These are phyloP conservation scores for Platysteira castanea DNA, from an alignment of 2,113 vertebrate species.

Conservation along the genomic window DNA sequence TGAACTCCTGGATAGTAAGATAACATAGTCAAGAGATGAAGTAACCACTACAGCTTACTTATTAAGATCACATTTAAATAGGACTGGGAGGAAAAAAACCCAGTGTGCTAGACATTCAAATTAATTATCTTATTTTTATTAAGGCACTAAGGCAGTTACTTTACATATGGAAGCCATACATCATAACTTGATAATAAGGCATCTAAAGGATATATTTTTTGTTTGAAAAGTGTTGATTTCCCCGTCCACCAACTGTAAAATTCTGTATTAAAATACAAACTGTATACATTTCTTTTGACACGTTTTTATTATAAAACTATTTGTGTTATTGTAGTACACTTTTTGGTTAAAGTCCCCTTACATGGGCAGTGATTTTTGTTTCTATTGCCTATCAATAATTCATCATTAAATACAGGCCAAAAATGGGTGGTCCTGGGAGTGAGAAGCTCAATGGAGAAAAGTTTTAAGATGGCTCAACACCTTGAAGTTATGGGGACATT, in stretches of 20 bases:
- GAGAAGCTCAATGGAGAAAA: neutral
- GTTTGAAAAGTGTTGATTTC: neutral
- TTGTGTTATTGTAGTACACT: neutral
- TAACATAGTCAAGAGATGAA: neutral
- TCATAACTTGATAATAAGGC: neutral
- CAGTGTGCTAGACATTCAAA: neutral
- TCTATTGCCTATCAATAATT: neutral
- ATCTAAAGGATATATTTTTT: neutral
- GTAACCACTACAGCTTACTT: neutral
- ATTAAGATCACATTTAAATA: neutral
- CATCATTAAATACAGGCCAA: neutral
- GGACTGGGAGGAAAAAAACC: neutral
- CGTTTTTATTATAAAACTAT: neutral
- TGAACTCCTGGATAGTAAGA: rapidly evolving
- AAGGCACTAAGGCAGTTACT: neutral
- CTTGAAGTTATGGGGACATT: neutral
- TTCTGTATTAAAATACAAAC: neutral
- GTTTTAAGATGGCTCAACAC: neutral
- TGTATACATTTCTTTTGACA: neutral
- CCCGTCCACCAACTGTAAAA: neutral
- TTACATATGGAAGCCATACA: neutral
- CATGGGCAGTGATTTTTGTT: neutral
- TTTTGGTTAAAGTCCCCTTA: neutral
- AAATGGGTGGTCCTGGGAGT: neutral
- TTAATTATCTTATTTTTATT: neutral